phyloP scores from a whole-genome alignment of 2,797 vertebrate species.

The Danio aesculapii region DNA sequence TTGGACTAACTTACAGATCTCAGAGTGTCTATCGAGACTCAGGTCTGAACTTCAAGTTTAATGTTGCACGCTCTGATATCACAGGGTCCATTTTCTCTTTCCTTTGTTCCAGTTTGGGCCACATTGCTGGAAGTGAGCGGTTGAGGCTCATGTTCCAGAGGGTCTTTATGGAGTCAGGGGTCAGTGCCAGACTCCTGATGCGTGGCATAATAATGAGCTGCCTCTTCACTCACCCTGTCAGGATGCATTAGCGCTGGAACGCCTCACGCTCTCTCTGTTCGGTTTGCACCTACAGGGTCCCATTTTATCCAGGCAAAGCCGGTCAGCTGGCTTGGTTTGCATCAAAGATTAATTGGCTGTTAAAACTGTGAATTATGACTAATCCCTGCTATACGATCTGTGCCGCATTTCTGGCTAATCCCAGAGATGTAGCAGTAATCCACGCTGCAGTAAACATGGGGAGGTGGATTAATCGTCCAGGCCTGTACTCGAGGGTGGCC shows the following conservation, averaged over 20 bases:
- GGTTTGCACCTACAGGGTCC: conserved; percentile 18
- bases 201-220: conserved; percentile 65
- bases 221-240: conserved; percentile 66
- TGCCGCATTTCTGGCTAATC: conserved; percentile 40
- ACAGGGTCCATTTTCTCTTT: conserved; percentile 29
- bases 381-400: conserved; percentile 39
- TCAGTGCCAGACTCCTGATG: conserved; percentile 64
- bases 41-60: conserved; percentile 14
- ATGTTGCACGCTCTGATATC: conserved; percentile 18
- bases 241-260: conserved; percentile 56
- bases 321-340: conserved; percentile 17
- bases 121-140: conserved; percentile 30
- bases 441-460: conserved; percentile 45
- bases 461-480: conserved; percentile 32
- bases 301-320: conserved; percentile 27
- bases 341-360: conserved; percentile 48
- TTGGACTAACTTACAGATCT: conserved; percentile 30
- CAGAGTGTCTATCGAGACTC: conserved; percentile 12
- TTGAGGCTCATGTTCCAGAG: conserved; percentile 45
- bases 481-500: conserved; percentile 48
- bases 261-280: conserved; percentile 42
- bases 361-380: conserved; percentile 38
- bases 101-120: conserved; percentile 35
- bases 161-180: conserved; percentile 61
- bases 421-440: conserved; percentile 43